phyloP scores from a whole-genome alignment of 2,888 invertebrate species.

The Phaedon cochleariae region DNA sequence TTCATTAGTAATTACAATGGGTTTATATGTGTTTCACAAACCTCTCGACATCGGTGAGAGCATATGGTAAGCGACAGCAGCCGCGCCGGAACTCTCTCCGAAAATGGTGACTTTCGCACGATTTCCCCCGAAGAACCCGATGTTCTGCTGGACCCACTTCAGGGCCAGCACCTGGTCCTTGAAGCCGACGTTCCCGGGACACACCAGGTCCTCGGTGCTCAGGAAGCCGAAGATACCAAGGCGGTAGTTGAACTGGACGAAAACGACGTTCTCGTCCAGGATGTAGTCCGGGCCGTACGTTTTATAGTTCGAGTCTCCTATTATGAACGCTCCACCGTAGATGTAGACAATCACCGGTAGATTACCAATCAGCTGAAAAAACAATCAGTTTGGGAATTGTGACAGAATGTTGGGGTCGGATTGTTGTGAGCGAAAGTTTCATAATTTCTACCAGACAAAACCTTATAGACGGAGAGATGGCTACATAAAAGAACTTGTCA shows the following conservation, averaged over 20 bases:
- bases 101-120: constrained; percentile 32
- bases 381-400: neutral
- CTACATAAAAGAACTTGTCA: too few relatives aligned
- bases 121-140: constrained; percentile 36
- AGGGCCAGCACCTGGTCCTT: too few relatives aligned
- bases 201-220: constrained; percentile 35
- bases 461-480: too few relatives aligned
- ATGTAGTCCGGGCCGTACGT: constrained; percentile 23
- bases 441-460: too few relatives aligned
- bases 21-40: neutral
- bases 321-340: constrained; percentile 29
- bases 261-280: constrained; percentile 29
- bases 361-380: constrained; percentile 3
- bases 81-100: constrained; percentile 41
- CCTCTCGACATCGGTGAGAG: constrained; percentile 31
- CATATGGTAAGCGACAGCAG: constrained; percentile 34
- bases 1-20: too few relatives aligned
- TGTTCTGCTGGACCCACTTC: constrained; percentile 37
- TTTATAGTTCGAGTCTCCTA: constrained; percentile 18
- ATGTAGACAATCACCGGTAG: constrained; percentile 28
- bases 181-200: too few relatives aligned
- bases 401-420: too few relatives aligned
- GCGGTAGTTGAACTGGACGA: constrained; percentile 32
- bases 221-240: constrained; percentile 36
- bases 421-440: too few relatives aligned